These are phyloP conservation scores for Bufo bufo DNA, from an alignment of 2,113 vertebrate genomes.

Conservation along the genomic window DNA sequence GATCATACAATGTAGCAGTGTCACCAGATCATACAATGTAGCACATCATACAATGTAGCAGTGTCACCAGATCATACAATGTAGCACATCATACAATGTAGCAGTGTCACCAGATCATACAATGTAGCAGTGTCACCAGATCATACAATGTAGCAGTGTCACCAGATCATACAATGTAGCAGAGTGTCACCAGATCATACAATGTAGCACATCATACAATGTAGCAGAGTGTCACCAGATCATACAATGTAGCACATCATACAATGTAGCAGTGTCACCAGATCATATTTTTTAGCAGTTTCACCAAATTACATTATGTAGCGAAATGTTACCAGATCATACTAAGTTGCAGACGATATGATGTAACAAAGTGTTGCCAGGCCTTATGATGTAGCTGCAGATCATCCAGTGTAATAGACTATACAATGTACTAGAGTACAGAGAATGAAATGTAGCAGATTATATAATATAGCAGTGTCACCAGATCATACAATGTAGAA, in stretches of 20 bases:
- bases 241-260: background rate
- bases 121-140: too few relatives aligned
- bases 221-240: background rate
- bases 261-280: background rate
- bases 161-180: conserved; percentile 6
- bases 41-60: background rate
- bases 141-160: too few relatives aligned
- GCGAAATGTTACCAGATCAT: too few relatives aligned
- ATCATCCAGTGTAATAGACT: background rate
- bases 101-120: background rate
- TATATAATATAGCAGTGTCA: too few relatives aligned
- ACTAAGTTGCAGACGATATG: too few relatives aligned
- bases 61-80: background rate
- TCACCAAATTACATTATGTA: too few relatives aligned
- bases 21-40: background rate
- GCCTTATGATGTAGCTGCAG: too few relatives aligned
- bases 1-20: background rate
- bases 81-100: background rate
- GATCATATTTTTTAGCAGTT: too few relatives aligned
- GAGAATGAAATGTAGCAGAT: too few relatives aligned
- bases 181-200: background rate
- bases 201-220: background rate
- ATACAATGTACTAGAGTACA: too few relatives aligned
- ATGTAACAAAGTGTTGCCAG: too few relatives aligned
- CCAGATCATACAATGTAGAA: too few relatives aligned